Conservation (phyloP, 2,113 vertebrate genomes). For the Noturus placidus region DNA sequence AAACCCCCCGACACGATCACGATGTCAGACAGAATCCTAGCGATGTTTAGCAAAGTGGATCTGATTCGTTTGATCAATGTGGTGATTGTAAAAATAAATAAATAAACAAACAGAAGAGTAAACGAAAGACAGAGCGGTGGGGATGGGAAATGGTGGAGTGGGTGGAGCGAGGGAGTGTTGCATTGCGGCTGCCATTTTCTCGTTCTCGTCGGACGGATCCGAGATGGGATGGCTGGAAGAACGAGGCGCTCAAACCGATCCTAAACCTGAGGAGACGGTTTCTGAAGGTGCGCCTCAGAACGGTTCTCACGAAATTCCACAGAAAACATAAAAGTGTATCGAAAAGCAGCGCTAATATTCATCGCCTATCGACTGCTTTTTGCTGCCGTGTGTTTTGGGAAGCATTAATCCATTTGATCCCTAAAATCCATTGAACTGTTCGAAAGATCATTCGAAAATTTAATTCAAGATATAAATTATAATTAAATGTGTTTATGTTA, state of each 20-base stretch:
- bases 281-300: conserved; percentile 1
- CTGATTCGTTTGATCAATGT: background rate
- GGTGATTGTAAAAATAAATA: conserved; percentile 24
- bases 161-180: conserved; percentile 43
- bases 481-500: background rate
- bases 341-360: background rate
- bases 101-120: background rate
- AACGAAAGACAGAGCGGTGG: conserved; percentile 21
- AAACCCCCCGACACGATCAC: background rate
- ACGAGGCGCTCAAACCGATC: background rate
- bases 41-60: background rate
- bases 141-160: conserved; percentile 43
- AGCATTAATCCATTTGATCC: background rate
- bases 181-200: conserved; percentile 74
- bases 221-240: conserved; percentile 29
- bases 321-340: background rate
- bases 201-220: conserved; percentile 23
- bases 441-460: background rate
- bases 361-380: background rate
- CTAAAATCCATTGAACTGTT: background rate
- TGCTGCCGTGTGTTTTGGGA: background rate
- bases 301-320: background rate
- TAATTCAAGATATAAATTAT: background rate
- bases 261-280: conserved; percentile 13
- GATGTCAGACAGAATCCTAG: background rate